A percentile compares a stretch with the other conserved stretches of the same genome.
Conservation (phyloP, 1,140 invertebrate species). For the Phthorimaea operculella region DNA sequence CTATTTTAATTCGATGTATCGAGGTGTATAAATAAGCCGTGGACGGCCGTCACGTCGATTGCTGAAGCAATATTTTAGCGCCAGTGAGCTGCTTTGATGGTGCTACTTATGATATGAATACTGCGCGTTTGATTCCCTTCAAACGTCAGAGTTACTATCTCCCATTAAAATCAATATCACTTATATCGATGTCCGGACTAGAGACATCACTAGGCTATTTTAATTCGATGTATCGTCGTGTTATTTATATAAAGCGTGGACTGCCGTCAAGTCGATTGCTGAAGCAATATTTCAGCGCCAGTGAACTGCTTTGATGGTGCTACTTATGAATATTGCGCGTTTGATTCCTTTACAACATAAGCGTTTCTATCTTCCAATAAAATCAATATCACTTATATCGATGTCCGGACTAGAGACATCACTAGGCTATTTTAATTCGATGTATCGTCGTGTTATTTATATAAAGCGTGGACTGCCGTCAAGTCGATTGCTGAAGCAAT, state of each 20-base stretch:
- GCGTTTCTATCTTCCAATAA: too few species aligned
- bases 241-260: not conserved
- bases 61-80: not conserved
- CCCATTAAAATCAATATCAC: too few species aligned
- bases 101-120: too few species aligned
- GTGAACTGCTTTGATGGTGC: not conserved
- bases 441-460: not conserved
- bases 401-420: too few species aligned
- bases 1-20: not conserved
- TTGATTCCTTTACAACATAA: too few species aligned
- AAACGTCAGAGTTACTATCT: too few species aligned
- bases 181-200: too few species aligned
- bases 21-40: not conserved
- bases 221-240: not conserved
- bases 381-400: too few species aligned
- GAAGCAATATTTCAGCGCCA: not conserved
- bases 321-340: too few species aligned
- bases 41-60: not conserved
- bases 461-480: not conserved
- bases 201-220: not conserved
- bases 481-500: not conserved
- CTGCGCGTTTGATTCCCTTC: too few species aligned
- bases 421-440: not conserved
- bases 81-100: not conserved
- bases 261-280: not conserved